Percentiles rank a stretch among this genome's conserved stretches.
These are phyloP conservation scores for Upupa epops DNA, from an alignment of 2,113 vertebrate genomes.

Conservation along the genomic window DNA sequence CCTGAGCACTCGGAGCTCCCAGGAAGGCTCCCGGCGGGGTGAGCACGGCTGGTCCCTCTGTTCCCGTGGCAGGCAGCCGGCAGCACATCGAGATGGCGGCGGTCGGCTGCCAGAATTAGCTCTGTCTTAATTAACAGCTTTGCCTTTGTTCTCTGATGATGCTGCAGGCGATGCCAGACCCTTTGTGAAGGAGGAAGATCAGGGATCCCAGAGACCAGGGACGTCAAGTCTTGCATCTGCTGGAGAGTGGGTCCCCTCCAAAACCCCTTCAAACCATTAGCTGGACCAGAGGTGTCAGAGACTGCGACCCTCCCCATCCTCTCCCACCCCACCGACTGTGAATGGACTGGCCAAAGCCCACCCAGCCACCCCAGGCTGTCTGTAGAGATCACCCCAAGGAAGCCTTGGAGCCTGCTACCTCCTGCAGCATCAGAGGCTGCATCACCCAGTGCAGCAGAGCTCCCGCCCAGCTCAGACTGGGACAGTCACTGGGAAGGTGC, in stretches of 20 bases:
- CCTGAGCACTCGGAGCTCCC: neutral
- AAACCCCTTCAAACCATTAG: neutral
- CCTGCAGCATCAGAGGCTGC: neutral
- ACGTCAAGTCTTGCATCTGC: neutral
- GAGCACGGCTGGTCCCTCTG: neutral
- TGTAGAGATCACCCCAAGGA: neutral
- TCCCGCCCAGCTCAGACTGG: neutral
- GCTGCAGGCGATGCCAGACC: slow-evolving; percentile 54
- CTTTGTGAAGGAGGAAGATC: slow-evolving; percentile 48
- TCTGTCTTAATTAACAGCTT: slow-evolving; percentile 66
- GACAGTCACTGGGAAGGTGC: neutral
- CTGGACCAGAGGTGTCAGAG: neutral
- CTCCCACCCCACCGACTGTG: neutral
- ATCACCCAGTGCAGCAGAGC: neutral
- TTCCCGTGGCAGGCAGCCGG: neutral
- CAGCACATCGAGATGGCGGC: neutral
- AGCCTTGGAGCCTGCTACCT: neutral
- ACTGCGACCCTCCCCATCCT: rapidly evolving
- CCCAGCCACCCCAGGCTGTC: neutral
- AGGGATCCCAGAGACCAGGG: slow-evolving; percentile 9
- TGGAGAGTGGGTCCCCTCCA: neutral
- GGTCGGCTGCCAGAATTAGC: slow-evolving; percentile 54
- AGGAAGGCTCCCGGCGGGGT: neutral
- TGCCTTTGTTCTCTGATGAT: slow-evolving; percentile 48
- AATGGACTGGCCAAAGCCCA: neutral